Conservation (phyloP, 2,888 invertebrate species). For the Eurytoma adleriae region DNA sequence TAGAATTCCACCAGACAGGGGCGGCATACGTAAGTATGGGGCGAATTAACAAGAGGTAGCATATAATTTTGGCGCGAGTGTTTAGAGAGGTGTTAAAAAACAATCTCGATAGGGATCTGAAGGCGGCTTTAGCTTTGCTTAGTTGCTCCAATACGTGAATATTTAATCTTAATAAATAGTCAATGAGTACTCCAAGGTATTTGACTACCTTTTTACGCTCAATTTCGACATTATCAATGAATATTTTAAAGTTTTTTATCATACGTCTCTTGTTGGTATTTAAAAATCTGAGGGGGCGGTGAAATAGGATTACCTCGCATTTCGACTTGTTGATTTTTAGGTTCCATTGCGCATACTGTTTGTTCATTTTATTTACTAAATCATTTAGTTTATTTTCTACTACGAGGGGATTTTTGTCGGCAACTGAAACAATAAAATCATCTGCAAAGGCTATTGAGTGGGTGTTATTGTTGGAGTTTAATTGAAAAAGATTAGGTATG, state of each 20-base stretch:
- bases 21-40: conserved; percentile 46
- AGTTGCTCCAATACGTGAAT: conserved; percentile 32
- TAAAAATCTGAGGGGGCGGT: conserved; percentile 28
- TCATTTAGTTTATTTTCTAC: conserved; percentile 18
- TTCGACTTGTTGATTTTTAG: conserved; percentile 39
- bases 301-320: conserved; percentile 55
- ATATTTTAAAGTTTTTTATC: conserved; percentile 44
- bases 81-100: conserved; percentile 54
- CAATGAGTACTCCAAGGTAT: conserved; percentile 48
- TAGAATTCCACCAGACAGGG: conserved; percentile 40
- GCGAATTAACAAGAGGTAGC: conserved; percentile 42
- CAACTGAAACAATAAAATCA: conserved; percentile 47
- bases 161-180: conserved; percentile 22
- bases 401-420: background rate
- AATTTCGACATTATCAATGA: background rate
- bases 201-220: conserved; percentile 28
- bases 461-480: conserved; percentile 38
- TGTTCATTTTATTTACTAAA: conserved; percentile 39
- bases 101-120: conserved; percentile 17
- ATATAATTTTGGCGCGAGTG: conserved; percentile 26
- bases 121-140: conserved; percentile 36
- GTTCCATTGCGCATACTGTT: conserved; percentile 38
- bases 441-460: conserved; percentile 57
- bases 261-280: background rate
- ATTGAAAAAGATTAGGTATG: conserved; percentile 45